Base-by-base conservation (phyloP, 2,888 invertebrate genomes). In the Agrotis exclamationis region DNA sequence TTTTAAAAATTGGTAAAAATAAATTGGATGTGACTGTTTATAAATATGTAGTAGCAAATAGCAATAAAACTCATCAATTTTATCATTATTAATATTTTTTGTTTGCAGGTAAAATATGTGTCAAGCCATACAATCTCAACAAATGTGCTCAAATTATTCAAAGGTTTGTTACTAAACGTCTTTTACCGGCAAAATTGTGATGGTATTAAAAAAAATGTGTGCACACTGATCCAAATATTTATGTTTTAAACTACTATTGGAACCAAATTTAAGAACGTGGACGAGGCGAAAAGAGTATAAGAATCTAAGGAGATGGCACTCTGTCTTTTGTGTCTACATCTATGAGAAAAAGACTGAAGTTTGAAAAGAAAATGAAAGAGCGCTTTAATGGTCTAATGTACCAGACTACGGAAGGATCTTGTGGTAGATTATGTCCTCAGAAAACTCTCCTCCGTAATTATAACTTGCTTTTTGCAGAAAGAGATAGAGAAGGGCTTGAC, bases 91-190 rank as follows among this genome's bases (percentile, higher is more conserved):
- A 33, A 33, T 33, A 33, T 48, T 63, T 13, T 50, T 50, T 53
- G 68, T 0, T 74, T 79, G 11, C 77, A 78, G 79, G 50, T 60
- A 5, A 44, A 58, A 47, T 13, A 47, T 20, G 14, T 24, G 3
- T 20, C 45, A 57, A 74, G 74, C 50, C 65, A 65, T 45, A 64
- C 14, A 51, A 73, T 20, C 1, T 3, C 44, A 33, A 24, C 22
- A 33, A 48, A 44, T 56, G n/a, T 14, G 13, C 13, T 28, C 18
- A 54, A n/a, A 13, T 2, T 22, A 6, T 18, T 18, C 0, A 39
- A 20, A n/a, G 5, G 0, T 0, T 9, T 28, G 3, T 20, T 20
- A n/a, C 6, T 3, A 20, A 18, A 44, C 14, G 4, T 24, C 11
- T 72, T 53, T 5, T 54, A 18, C 48, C 53, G n/a, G 11, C 18